A percentile compares a stretch with the other conserved stretches of the same genome.
Evolutionary conservation across 2,797 vertebrate species (phyloP).

Genomic region (Rhinoraja longicauda): DNA sequence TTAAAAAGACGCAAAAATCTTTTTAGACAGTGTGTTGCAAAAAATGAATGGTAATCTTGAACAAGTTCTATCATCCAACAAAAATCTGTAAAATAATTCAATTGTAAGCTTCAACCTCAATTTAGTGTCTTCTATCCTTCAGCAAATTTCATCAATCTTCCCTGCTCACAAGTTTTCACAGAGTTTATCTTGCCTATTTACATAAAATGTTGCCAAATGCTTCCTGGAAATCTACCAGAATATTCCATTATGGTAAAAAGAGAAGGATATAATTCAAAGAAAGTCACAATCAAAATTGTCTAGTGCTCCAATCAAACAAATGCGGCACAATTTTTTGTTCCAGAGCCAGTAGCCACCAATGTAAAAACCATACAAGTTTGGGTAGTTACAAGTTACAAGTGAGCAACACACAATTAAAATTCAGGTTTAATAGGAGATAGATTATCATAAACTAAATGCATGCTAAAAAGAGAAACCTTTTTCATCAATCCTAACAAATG

Average conservation of each 20-base stretch:
- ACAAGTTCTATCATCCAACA: too few species aligned
- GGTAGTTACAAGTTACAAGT: background rate
- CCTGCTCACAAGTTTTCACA: too few species aligned
- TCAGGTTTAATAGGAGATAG: background rate
- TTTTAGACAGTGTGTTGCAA: background rate
- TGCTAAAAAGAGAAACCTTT: background rate
- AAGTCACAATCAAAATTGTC: background rate
- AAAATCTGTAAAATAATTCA: too few species aligned
- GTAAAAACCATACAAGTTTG: too few species aligned
- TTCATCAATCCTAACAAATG: background rate
- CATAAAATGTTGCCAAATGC: too few species aligned
- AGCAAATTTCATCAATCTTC: too few species aligned
- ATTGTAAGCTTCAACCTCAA: too few species aligned
- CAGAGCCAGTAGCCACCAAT: too few species aligned
- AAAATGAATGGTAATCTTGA: too few species aligned
- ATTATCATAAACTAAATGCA: background rate
- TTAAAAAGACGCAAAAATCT: background rate
- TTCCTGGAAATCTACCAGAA: too few species aligned
- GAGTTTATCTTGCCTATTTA: too few species aligned
- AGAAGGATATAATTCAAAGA: background rate
- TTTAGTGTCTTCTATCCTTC: too few species aligned
- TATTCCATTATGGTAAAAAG: background rate
- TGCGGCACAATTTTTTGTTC: background rate
- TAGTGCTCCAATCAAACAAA: background rate
- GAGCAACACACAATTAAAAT: background rate